Percentiles rank a stretch among this genome's conserved stretches.
These are phyloP conservation scores for Hyalella azteca DNA, from an alignment of 2,888 invertebrate species.

Conservation along the genomic window DNA sequence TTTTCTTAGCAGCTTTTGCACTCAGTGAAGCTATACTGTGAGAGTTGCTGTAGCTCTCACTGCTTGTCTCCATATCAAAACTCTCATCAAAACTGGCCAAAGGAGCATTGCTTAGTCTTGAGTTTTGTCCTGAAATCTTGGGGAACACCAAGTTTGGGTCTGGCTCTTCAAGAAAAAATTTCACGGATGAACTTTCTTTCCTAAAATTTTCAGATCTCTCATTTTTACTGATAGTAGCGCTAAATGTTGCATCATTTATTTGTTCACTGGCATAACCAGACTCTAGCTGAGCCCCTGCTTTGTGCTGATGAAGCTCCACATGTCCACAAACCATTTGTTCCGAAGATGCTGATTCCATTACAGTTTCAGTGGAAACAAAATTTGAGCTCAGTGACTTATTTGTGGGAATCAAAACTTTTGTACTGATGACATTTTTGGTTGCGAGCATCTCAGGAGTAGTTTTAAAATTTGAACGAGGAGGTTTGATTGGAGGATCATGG, in stretches of 20 bases:
- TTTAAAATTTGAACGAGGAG: neutral
- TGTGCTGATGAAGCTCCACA: no score
- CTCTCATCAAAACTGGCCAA: conserved; percentile 28
- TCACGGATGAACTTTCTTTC: no score
- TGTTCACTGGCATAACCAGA: no score
- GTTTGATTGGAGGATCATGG: neutral
- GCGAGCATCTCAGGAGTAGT: neutral
- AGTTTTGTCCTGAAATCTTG: neutral
- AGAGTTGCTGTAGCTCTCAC: neutral
- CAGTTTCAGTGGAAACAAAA: no score
- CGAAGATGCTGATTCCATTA: no score
- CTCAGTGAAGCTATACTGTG: neutral
- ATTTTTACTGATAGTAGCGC: no score
- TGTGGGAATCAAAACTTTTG: neutral
- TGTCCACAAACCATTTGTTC: no score
- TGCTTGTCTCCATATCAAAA: conserved; percentile 17
- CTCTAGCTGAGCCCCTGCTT: no score
- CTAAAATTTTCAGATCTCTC: no score
- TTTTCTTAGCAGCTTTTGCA: neutral
- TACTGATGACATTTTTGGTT: neutral
- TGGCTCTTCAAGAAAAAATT: no score
- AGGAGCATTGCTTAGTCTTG: conserved; percentile 2
- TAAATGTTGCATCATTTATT: no score
- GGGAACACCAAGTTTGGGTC: no score
- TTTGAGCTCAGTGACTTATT: neutral